Percentiles rank a stretch among this genome's conserved stretches.
Conservation (phyloP, 2,113 vertebrate species). For the Oncorhynchus mykiss region DNA sequence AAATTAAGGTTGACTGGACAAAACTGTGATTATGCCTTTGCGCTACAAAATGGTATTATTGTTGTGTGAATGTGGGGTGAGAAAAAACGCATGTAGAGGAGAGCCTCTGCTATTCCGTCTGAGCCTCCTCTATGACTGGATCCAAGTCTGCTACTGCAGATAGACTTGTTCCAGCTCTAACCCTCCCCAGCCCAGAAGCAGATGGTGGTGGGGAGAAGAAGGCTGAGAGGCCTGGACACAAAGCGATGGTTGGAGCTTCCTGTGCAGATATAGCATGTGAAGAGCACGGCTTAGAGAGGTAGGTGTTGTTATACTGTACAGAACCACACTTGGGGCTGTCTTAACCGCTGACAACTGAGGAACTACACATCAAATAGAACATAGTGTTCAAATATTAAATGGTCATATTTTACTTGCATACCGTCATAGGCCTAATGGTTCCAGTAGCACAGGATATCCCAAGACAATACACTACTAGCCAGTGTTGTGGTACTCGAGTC, state of each 20-base stretch:
- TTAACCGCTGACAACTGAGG: too few relatives aligned
- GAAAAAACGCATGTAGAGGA: conserved; percentile 66
- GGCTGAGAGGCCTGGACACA: not conserved
- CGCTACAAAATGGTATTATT: conserved; percentile 74
- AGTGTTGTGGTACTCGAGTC: too few relatives aligned
- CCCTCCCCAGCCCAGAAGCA: conserved; percentile 52
- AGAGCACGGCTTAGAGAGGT: not conserved
- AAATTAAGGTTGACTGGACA: conserved; percentile 78
- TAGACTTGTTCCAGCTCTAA: conserved; percentile 77
- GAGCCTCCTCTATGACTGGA: conserved; percentile 63
- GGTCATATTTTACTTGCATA: too few relatives aligned
- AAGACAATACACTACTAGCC: too few relatives aligned
- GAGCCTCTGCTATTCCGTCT: conserved; percentile 41
- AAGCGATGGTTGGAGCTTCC: not conserved
- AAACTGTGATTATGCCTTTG: conserved; percentile 74
- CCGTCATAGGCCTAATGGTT: too few relatives aligned
- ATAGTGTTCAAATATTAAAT: too few relatives aligned
- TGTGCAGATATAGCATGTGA: not conserved
- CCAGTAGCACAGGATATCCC: too few relatives aligned
- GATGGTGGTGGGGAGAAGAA: conserved; percentile 50
- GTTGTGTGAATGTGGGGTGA: conserved; percentile 55
- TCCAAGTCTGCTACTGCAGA: conserved; percentile 75
- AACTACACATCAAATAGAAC: too few relatives aligned
- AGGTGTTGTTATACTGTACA: too few relatives aligned
- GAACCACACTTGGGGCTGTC: too few relatives aligned